These are phyloP conservation scores for Schlechtendalia chinensis DNA, from an alignment of 1,140 invertebrate genomes.

Conservation along the genomic window DNA sequence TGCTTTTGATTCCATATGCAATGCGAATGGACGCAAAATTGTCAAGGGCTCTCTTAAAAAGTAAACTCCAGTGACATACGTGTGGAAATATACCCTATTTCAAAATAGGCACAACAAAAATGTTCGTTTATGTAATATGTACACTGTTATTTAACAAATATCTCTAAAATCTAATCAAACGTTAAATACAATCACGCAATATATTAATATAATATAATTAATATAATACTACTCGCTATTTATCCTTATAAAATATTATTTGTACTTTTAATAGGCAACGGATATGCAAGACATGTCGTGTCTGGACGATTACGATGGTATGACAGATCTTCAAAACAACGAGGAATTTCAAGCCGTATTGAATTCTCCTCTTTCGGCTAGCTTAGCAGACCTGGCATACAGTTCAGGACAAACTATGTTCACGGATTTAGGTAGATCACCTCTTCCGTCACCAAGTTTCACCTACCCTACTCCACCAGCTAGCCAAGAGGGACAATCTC, in stretches of 20 bases:
- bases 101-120: neutral
- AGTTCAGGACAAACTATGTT: conserved; percentile 58
- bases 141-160: neutral
- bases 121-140: neutral
- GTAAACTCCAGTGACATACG: neutral
- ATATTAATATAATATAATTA: too few relatives aligned
- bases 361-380: conserved; percentile 73
- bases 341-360: conserved; percentile 71
- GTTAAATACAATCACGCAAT: neutral
- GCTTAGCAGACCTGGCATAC: conserved; percentile 76
- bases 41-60: neutral
- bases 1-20: conserved; percentile 40
- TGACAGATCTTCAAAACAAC: conserved; percentile 61
- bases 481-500: conserved; percentile 74
- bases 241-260: neutral
- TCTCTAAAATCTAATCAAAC: neutral
- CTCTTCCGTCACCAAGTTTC: conserved; percentile 71
- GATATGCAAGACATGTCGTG: conserved; percentile 47
- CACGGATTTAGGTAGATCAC: conserved; percentile 59
- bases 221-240: neutral
- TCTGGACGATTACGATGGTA: conserved; percentile 54
- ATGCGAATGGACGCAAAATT: neutral
- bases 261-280: conserved; percentile 15
- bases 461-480: conserved; percentile 81
- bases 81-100: neutral